phyloP scores from a whole-genome alignment of 2,888 invertebrate species.

The Drosophila subquinaria region DNA sequence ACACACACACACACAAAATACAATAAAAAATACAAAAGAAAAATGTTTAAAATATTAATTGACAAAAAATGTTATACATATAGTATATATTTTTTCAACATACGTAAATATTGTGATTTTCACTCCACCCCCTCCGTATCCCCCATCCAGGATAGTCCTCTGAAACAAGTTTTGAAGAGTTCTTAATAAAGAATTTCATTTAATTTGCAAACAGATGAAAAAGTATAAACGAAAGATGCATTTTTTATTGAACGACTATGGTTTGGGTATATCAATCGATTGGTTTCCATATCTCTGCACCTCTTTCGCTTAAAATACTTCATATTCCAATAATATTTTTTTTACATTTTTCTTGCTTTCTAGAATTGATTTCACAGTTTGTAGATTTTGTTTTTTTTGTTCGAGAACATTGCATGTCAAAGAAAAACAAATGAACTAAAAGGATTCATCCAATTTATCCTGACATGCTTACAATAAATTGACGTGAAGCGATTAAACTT shows the following conservation, averaged over 20 bases:
- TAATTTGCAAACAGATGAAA: constrained; percentile 49
- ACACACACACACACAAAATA: neutral
- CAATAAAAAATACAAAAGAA: constrained; percentile 6
- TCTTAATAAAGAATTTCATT: constrained; percentile 63
- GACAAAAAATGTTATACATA: constrained; percentile 3
- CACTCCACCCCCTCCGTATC: constrained; percentile 1
- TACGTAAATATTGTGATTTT: constrained; percentile 42
- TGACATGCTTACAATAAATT: constrained; percentile 48
- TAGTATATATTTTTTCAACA: constrained; percentile 34
- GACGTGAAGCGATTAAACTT: constrained; percentile 47
- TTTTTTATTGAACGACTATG: constrained; percentile 29
- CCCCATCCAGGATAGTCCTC: neutral
- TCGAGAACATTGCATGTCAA: constrained; percentile 31
- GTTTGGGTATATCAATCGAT: constrained; percentile 8
- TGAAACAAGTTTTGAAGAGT: constrained; percentile 27
- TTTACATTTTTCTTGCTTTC: constrained; percentile 21
- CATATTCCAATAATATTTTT: constrained; percentile 26
- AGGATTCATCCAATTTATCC: neutral
- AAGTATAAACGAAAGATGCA: constrained; percentile 32
- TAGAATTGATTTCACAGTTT: constrained; percentile 20
- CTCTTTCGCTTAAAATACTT: constrained; percentile 44
- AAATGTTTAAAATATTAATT: neutral
- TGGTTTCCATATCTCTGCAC: constrained; percentile 24
- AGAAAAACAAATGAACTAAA: constrained; percentile 4
- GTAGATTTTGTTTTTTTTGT: neutral